Conservation (phyloP, 2,797 vertebrate species). For the Lemur catta region DNA sequence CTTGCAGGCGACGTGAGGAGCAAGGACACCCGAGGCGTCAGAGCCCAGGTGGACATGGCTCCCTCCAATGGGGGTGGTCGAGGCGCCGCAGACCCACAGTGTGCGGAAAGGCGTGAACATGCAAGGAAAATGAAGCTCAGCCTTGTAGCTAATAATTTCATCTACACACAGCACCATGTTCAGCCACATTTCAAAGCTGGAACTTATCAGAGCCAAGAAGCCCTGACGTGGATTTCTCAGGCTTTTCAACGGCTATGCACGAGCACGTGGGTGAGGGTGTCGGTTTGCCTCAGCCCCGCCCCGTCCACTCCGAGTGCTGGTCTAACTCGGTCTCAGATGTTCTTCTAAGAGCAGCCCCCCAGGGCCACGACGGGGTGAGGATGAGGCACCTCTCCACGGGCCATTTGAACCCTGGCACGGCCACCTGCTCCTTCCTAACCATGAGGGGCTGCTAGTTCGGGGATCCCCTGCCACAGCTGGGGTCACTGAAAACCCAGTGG, state of each 20-base stretch:
- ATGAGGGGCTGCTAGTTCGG: not conserved
- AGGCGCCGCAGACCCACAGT: accelerated
- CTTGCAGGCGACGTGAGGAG: accelerated
- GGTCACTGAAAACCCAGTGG: not conserved
- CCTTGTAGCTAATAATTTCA: not conserved
- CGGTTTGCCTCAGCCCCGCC: not conserved
- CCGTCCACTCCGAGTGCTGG: not conserved
- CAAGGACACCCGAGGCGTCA: no score
- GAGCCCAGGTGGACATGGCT: not conserved
- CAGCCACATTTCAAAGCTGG: not conserved
- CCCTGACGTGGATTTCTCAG: not conserved
- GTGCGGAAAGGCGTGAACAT: accelerated
- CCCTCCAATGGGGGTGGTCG: accelerated
- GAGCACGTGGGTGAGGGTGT: not conserved
- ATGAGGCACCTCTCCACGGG: accelerated
- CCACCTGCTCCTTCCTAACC: not conserved
- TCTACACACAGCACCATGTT: accelerated
- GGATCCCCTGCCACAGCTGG: accelerated
- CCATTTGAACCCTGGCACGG: not conserved
- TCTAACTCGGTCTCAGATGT: not conserved
- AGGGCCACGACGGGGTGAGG: not conserved
- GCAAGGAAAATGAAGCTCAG: accelerated
- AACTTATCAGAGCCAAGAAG: not conserved
- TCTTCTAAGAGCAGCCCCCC: not conserved
- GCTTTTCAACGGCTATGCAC: accelerated